Percentiles rank a stretch among this genome's conserved stretches.
Evolutionary conservation across 1,140 invertebrate genomes (phyloP).

Genomic region (Hyles vespertilio): DNA sequence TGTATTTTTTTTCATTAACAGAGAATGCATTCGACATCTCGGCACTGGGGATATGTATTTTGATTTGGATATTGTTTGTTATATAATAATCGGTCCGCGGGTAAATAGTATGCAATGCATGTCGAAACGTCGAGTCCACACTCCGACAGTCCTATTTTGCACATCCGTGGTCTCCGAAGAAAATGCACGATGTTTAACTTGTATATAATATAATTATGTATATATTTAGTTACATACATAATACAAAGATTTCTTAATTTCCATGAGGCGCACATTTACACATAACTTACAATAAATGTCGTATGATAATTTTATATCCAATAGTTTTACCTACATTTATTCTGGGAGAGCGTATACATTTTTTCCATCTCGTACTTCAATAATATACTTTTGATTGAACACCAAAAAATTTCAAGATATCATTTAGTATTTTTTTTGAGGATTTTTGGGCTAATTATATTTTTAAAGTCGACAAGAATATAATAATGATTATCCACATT

Average conservation of each 20-base stretch:
- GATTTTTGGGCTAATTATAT: conserved; percentile 66
- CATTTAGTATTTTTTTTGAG: conserved; percentile 52
- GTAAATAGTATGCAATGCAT: conserved; percentile 20
- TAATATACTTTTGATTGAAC: conserved; percentile 67
- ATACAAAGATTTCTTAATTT: conserved; percentile 74
- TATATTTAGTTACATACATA: conserved; percentile 71
- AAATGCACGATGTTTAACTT: conserved; percentile 68
- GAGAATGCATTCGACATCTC: conserved; percentile 56
- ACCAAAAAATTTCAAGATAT: conserved; percentile 73
- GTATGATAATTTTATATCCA: conserved; percentile 71
- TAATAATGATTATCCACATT: conserved; percentile 74
- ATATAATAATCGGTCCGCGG: conserved; percentile 17
- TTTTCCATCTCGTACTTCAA: conserved; percentile 57
- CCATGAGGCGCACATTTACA: conserved; percentile 70
- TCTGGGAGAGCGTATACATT: conserved; percentile 73
- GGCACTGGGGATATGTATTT: conserved; percentile 65
- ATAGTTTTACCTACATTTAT: conserved; percentile 68
- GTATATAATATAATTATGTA: conserved; percentile 73
- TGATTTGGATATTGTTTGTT: conserved; percentile 7
- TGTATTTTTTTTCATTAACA: conserved; percentile 47
- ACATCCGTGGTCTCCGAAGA: conserved; percentile 61
- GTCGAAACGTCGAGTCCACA: conserved; percentile 54
- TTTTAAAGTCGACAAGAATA: conserved; percentile 73
- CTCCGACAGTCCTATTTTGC: conserved; percentile 40
- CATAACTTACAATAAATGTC: conserved; percentile 64